Base-by-base conservation (phyloP, 2,888 invertebrate genomes). In the Epistrophella euchroma region DNA sequence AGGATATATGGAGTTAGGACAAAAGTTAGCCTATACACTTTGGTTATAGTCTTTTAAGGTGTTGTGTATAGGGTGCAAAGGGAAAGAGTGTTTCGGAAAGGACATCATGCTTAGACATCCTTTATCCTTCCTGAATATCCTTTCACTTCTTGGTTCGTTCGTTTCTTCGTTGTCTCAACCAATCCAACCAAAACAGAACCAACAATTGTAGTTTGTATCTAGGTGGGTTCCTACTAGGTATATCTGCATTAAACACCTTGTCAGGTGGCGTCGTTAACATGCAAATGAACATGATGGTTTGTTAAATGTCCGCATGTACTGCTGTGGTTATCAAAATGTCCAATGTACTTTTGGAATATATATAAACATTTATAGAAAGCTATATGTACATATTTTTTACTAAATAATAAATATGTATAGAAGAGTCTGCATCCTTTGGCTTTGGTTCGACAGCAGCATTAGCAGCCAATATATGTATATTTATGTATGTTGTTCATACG, bases 191-290 rank as follows among this genome's bases (percentile, higher is more conserved):
- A 17, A 55, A 56, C 56, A 4, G 32, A 55, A 66, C 52, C 77
- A 73, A 79, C 68, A 58, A 81, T 76, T 84, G 75, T 76, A 77
- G 82, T 62, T 78, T 71, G 85, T 86, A 86, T 78, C 86, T 88
- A 28, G 0, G 4, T 88, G 6, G 0, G 4, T 28, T 5, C 4
- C 2, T 28, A 28, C 5, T 28, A 28, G 28, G 32, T 9, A 88
- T 85, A 88, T 85, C 87, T 78, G 80, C 82, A 79, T 83, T 83
- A 86, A 88, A 83, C 84, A 87, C 88, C 82, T 87, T 88, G 88
- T 88, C 88, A 88, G 88, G 75, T 88, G 85, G 82, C 88, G 85
- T 88, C 88, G 85, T 79, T 85, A 88, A 88, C 88, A 88, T 88
- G 88, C 82, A 88, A 88, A 88, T 86, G 88, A 82, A 80, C 88